phyloP scores from a whole-genome alignment of 2,113 vertebrate genomes.

The Polypterus senegalus region DNA sequence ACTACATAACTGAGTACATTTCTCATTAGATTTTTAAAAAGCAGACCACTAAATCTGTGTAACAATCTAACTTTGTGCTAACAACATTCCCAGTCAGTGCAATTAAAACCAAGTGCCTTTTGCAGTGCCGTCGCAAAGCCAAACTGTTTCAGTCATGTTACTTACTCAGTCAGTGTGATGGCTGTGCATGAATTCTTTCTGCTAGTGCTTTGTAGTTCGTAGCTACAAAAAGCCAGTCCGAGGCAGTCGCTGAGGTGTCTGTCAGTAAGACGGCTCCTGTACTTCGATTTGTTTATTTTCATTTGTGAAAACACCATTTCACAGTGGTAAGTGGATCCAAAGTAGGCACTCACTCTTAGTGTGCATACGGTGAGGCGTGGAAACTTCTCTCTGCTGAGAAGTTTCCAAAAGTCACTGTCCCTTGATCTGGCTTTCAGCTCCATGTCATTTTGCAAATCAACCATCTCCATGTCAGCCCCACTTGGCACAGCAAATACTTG shows the following conservation, averaged over 20 bases:
- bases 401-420: slow-evolving; percentile 13
- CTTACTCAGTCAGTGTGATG: slow-evolving; percentile 8
- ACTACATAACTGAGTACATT: too few relatives aligned
- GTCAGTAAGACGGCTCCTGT: slow-evolving; percentile 8
- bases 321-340: slow-evolving; percentile 13
- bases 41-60: too few relatives aligned
- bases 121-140: slow-evolving; percentile 5
- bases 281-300: slow-evolving; percentile 17
- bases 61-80: too few relatives aligned
- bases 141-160: slow-evolving; percentile 9
- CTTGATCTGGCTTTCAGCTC: slow-evolving; percentile 12
- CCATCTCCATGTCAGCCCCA: slow-evolving; percentile 17
- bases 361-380: slow-evolving; percentile 5
- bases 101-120: too few relatives aligned
- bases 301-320: slow-evolving; percentile 15
- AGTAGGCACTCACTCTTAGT: slow-evolving; percentile 13
- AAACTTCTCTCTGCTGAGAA: slow-evolving; percentile 13
- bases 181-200: slow-evolving; percentile 7
- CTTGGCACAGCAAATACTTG: slow-evolving; percentile 19
- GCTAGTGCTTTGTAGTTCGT: slow-evolving; percentile 8
- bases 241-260: too few relatives aligned
- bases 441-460: slow-evolving; percentile 17
- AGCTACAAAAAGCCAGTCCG: slow-evolving; percentile 11
- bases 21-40: too few relatives aligned
- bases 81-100: too few relatives aligned